Evolutionary conservation across 1,140 invertebrate species (phyloP), one percentile per base, ranked within the genome.

Genomic region (Platyura marginata): DNA sequence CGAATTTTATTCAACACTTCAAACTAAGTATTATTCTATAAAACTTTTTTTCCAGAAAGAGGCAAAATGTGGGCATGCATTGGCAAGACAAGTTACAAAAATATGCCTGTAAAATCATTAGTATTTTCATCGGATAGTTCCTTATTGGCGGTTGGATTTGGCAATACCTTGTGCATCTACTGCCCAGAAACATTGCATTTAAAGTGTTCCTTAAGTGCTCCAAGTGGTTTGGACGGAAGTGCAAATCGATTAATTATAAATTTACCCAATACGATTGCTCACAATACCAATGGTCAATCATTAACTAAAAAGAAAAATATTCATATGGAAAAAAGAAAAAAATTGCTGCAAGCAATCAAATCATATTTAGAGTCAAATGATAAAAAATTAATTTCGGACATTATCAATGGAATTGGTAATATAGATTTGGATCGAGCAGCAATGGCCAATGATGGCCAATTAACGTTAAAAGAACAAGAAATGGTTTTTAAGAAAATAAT

Each of bases 101-200:
- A 75, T 48, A 48, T 76, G 13, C 47, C 64, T 5, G 61, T 72
- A 32, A 67, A 65, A 21, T 63, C 67, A 45, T 63, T 75, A 1
- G 67, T 64, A 36, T 87, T 86, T 55, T 78, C 81, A 1, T 62
- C 70, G 35, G 85, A 90, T 64, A 81, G 79, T 21, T 86, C 83
- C 1, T 51, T 86, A 15, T 50, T 89, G 16, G 80, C 72, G 19
- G 76, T 80, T 18, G 71, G 68, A 8, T 89, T 82, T 65, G 71
- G 64, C 20, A 65, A 68, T n/a, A 70, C 66, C 35, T 51, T 86
- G 20, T 86, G 81, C 4, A 54, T 84, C 19, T 88, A 81, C 77
- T 66, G 68, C 47, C 57, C 71, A 40, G 64, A 72, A 42, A 61
- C 61, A 6, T 62, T 64, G 47, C 59, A 67, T 16, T 54, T 81